A percentile compares a stretch with the other conserved stretches of the same genome.
Evolutionary conservation across 2,888 invertebrate species (phyloP).

Genomic region (Dasysyrphus tricinctus): DNA sequence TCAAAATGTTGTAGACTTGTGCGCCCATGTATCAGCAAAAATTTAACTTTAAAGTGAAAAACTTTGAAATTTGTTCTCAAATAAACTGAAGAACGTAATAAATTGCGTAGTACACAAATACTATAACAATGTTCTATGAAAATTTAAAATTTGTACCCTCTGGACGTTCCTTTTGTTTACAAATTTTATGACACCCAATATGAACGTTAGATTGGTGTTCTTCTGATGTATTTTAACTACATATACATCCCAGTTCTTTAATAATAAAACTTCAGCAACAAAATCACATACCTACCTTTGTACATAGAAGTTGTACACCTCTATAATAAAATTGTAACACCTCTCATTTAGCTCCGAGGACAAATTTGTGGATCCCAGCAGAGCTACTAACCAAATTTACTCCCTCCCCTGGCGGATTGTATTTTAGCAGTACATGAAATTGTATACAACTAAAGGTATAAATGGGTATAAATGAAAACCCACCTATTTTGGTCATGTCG

Average conservation of each 20-base stretch:
- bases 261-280: conserved; percentile 2
- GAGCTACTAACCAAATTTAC: conserved; percentile 63
- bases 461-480: conserved; percentile 44
- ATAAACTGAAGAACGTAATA: too few relatives aligned
- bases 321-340: conserved; percentile 41
- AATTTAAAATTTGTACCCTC: too few relatives aligned
- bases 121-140: too few relatives aligned
- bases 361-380: conserved; percentile 47
- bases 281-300: neutral
- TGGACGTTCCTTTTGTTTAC: neutral
- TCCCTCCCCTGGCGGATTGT: conserved; percentile 36
- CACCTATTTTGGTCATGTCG: conserved; percentile 70
- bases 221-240: conserved; percentile 3
- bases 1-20: too few relatives aligned
- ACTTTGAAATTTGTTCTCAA: too few relatives aligned
- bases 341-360: conserved; percentile 16
- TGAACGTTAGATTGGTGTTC: neutral
- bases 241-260: conserved; percentile 3
- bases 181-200: neutral
- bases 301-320: neutral
- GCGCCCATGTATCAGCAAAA: too few relatives aligned
- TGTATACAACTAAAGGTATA: neutral
- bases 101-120: too few relatives aligned
- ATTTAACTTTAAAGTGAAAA: too few relatives aligned
- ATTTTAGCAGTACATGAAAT: neutral